Conservation (phyloP, 2,888 invertebrate species). For the Syritta pipiens region DNA sequence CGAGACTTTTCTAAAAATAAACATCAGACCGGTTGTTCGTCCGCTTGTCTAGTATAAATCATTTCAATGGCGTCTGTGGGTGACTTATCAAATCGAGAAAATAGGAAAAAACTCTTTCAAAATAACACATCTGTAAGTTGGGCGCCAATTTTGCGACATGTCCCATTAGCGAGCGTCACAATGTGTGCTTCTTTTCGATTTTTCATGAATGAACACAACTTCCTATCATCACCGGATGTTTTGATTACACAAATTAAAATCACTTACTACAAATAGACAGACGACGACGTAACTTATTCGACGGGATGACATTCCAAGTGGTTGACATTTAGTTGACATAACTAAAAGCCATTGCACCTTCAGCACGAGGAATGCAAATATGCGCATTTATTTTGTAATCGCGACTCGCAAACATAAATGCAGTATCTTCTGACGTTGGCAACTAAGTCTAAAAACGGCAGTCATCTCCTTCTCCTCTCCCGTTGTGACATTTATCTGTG, state of each 20-base stretch:
- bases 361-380: not conserved
- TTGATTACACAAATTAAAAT: slow-evolving; percentile 14
- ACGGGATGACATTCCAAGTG: slow-evolving; percentile 3
- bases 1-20: slow-evolving; percentile 21
- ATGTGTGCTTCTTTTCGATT: no score
- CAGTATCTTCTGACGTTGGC: slow-evolving; percentile 13
- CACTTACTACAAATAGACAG: slow-evolving; percentile 4
- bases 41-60: slow-evolving; percentile 2
- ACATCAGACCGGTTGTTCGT: not conserved
- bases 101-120: slow-evolving; percentile 1
- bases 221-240: slow-evolving; percentile 38
- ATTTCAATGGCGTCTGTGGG: slow-evolving; percentile 11
- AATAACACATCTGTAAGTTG: no score
- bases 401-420: not conserved
- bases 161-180: no score
- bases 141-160: no score
- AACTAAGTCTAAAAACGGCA: slow-evolving; percentile 1
- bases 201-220: slow-evolving; percentile 24
- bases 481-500: not conserved
- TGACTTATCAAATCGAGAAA: slow-evolving; percentile 5
- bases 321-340: slow-evolving; percentile 39
- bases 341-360: slow-evolving; percentile 36
- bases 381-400: not conserved
- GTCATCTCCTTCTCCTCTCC: not conserved
- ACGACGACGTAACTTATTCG: slow-evolving; percentile 30